phyloP scores from a whole-genome alignment of 1,140 invertebrate genomes.

The Oryzaephilus surinamensis region DNA sequence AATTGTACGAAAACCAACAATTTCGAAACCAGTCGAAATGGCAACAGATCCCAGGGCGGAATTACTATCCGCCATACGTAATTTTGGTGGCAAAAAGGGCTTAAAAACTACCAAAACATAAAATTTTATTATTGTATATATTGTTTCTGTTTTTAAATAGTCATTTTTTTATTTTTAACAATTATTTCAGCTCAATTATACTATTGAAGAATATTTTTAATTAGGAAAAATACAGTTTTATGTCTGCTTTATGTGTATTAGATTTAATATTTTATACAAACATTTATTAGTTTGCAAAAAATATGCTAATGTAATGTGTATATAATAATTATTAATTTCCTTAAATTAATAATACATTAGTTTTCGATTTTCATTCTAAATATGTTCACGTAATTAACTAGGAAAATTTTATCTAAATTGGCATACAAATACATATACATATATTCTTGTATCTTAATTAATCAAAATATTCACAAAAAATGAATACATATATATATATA shows the following conservation, averaged over 20 bases:
- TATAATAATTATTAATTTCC: too few species aligned
- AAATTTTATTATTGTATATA: constrained; percentile 14
- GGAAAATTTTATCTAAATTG: too few species aligned
- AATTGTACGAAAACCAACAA: constrained; percentile 32
- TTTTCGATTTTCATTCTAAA: too few species aligned
- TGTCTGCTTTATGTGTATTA: constrained; percentile 1
- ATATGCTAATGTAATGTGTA: too few species aligned
- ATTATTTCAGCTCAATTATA: constrained; percentile 21
- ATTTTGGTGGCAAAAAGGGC: constrained; percentile 50
- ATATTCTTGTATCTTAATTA: too few species aligned
- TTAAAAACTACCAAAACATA: constrained; percentile 42
- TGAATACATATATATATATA: too few species aligned
- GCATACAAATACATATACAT: too few species aligned
- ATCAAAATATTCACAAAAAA: too few species aligned
- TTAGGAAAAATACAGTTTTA: too few species aligned
- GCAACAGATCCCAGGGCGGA: constrained; percentile 53
- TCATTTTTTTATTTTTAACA: constrained; percentile 15
- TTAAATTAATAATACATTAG: too few species aligned
- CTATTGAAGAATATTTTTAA: too few species aligned
- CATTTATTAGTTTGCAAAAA: background rate
- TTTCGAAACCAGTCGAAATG: constrained; percentile 18
- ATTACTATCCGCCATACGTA: constrained; percentile 60
- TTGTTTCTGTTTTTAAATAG: constrained; percentile 12
- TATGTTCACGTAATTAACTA: too few species aligned
- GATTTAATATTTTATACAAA: background rate